A percentile compares a stretch with the other conserved stretches of the same genome.
Conservation (phyloP, 2,113 vertebrate species). For the Gasterosteus aculeatus region DNA sequence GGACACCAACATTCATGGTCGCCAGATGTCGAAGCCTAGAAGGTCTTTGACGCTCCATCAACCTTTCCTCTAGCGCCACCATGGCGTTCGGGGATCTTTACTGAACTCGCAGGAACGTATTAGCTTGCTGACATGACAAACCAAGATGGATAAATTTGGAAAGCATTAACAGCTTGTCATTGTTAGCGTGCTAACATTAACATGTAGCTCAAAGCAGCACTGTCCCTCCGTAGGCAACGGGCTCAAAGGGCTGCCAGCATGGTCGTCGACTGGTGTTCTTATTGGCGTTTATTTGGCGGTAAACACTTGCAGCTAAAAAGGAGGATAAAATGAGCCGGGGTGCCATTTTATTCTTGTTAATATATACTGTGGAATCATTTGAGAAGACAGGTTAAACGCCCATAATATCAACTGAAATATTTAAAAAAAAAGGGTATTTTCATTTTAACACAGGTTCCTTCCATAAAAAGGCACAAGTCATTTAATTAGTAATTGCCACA, state of each 20-base stretch:
- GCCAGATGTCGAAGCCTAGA: neutral
- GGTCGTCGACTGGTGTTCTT: neutral
- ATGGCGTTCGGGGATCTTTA: neutral
- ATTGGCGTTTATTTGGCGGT: neutral
- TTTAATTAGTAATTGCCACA: neutral
- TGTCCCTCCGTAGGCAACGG: neutral
- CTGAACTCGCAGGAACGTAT: neutral
- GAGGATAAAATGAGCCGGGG: neutral
- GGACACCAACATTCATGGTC: no score
- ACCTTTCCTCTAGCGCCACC: neutral
- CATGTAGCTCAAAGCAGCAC: neutral
- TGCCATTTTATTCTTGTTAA: no score
- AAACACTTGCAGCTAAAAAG: neutral
- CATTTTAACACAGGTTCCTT: neutral
- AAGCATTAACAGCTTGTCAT: constrained; percentile 1
- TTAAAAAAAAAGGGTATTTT: neutral
- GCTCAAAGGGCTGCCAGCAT: neutral
- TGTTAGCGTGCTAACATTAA: neutral
- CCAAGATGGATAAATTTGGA: neutral
- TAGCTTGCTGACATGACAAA: neutral
- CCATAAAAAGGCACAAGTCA: neutral
- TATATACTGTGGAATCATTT: neutral
- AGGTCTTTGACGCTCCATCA: neutral
- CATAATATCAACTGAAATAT: neutral
- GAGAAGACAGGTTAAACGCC: neutral